These are phyloP conservation scores for Lagria hirta DNA, from an alignment of 2,888 invertebrate species.

Conservation along the genomic window DNA sequence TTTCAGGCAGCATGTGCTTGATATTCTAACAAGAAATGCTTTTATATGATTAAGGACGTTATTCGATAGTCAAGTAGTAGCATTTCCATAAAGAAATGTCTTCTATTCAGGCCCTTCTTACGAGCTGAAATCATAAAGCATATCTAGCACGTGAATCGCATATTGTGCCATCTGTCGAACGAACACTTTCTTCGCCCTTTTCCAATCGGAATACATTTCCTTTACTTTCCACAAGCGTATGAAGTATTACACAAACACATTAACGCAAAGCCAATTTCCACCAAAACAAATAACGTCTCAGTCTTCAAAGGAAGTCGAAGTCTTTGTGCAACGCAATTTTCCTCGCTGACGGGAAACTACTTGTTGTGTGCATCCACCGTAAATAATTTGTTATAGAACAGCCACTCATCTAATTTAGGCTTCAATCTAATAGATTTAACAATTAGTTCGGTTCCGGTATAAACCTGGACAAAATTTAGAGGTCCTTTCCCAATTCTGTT, in stretches of 20 bases:
- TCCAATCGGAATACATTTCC: conserved; percentile 14
- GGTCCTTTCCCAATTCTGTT: conserved; percentile 34
- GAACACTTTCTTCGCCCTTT: no score
- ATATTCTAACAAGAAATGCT: no score
- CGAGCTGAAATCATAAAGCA: conserved; percentile 8
- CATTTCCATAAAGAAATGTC: no score
- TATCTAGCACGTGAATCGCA: conserved; percentile 21
- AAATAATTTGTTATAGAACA: conserved; percentile 33
- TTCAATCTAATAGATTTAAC: conserved; percentile 44
- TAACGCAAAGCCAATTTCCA: conserved; percentile 21
- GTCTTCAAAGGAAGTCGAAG: conserved; percentile 19
- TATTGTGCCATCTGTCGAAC: conserved; percentile 1
- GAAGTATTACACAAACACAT: conserved; percentile 21
- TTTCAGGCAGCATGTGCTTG: no score
- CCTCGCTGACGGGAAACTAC: conserved; percentile 10
- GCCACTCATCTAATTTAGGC: conserved; percentile 40
- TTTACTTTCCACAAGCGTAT: conserved; percentile 8
- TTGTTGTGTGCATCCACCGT: conserved; percentile 25
- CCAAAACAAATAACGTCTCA: conserved; percentile 18
- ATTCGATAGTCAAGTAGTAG: no score
- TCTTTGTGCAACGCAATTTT: conserved; percentile 21
- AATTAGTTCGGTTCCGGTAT: conserved; percentile 41
- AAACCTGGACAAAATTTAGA: conserved; percentile 40
- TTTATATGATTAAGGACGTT: no score
- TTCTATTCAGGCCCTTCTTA: no score